Evolutionary conservation across 2,113 vertebrate species (phyloP).

Genomic region (Todiramphus chloris): DNA sequence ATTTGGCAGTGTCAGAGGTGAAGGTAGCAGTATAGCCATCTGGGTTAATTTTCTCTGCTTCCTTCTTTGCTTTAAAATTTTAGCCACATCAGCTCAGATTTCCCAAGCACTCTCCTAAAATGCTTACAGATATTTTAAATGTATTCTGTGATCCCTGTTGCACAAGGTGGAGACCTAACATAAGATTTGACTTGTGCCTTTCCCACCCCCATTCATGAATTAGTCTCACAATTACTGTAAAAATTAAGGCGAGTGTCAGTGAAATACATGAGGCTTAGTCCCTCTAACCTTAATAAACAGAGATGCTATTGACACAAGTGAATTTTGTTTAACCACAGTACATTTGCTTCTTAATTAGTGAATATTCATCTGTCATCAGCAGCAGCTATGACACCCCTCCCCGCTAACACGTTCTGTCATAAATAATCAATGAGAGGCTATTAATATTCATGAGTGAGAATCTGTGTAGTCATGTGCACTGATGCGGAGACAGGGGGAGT

Average conservation of each 20-base stretch:
- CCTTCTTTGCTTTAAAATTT: conserved; percentile 4
- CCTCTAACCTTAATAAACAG: conserved; percentile 73
- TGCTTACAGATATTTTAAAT: background rate
- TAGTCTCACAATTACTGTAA: conserved; percentile 49
- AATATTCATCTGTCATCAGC: conserved; percentile 79
- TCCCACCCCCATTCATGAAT: conserved; percentile 41
- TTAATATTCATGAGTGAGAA: conserved; percentile 95
- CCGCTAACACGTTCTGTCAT: conserved; percentile 84
- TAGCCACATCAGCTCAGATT: background rate
- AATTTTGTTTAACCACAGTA: conserved; percentile 87
- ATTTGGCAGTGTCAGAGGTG: conserved; percentile 12
- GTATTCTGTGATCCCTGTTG: conserved; percentile 16
- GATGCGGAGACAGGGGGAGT: conserved; percentile 89
- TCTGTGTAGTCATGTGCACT: conserved; percentile 91
- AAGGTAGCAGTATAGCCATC: background rate
- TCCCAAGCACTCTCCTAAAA: background rate
- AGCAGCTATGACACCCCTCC: conserved; percentile 84
- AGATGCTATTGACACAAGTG: conserved; percentile 81
- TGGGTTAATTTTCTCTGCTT: conserved; percentile 29
- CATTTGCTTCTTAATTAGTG: conserved; percentile 90
- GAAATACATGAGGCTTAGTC: conserved; percentile 32
- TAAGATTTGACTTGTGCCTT: conserved; percentile 22
- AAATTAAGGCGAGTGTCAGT: conserved; percentile 38
- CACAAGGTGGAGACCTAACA: conserved; percentile 42
- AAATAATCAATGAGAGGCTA: conserved; percentile 86